Base-by-base conservation (phyloP, 1,140 invertebrate species). In the Pantala flavescens region DNA sequence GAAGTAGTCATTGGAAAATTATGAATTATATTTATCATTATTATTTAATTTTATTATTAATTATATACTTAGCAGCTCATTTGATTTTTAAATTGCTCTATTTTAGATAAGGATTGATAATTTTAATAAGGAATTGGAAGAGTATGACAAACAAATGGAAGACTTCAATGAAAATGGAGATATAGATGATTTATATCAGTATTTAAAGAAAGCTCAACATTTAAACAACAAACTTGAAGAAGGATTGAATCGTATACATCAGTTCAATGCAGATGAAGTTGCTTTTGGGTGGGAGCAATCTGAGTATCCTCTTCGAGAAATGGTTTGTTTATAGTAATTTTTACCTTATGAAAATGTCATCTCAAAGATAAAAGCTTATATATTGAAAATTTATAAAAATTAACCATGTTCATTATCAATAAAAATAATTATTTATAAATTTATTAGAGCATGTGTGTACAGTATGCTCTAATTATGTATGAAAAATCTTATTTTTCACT, bases 181-280 rank as follows among this genome's bases (percentile, higher is more conserved):
- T 77, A 87, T 96, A n/a, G 88, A 91, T 21, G 90, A 96, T 72
- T 85, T 98, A 70, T 86, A 90, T 28, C 90, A 91, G 77, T 98
- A 98, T 81, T 87, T 94, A 28, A 90, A 90, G 49, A 91, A 94
- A 75, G 92, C 95, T 0, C 87, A 86, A 14, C 84, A 87, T 55
- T 81, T 98, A 0, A 90, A 96, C 79, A 85, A 88, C 76, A 91
- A 86, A 81, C 84, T 90, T 12, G 81, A 85, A 75, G 79, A 82
- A 73, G 95, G 94, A 12, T 87, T 94, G 80, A 87, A 89, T 55
- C 92, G 88, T 77, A 96, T 97, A 75, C 92, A 96, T 79, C 86
- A 89, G 74, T 96, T 98, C 78, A 98, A 98, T 81, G 90, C 90
- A 80, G 96, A 98, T 81, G 97, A 98, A 82, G 86, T 88, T 76